Evolutionary conservation across 2,797 vertebrate species (phyloP), one percentile per base, ranked within the genome.

Genomic region (Tinamus major): DNA sequence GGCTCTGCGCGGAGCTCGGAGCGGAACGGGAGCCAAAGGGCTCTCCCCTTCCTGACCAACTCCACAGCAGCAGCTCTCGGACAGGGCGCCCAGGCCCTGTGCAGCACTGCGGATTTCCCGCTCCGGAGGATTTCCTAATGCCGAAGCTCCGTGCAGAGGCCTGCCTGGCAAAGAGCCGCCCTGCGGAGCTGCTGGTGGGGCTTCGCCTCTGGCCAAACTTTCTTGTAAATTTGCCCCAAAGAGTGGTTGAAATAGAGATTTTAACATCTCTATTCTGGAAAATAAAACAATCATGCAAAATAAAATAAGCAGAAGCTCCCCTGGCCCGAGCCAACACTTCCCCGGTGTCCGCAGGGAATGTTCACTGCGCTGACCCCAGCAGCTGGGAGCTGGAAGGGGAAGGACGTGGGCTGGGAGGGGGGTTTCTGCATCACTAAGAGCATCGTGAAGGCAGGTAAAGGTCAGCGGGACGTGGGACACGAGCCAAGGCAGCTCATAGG

Each of bases 61-160:
- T 6, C 0, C 0, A 1, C 33, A 68, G 41, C 14, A 53, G 58
- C 16, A 31, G 65, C 13, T 46, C 58, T 46, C 10, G 3, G 11
- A 56, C 55, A 59, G n/a, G 63, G 39, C 51, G 67, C 42, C 0
- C 0, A 69, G 69, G 58, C 58, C 23, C 13, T 1, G 3, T 1
- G 48, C 42, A 24, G 11, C 0, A 0, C 42, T 59, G 78, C 16
- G 17, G 17, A 44, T 44, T 44, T 44, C 42, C 42, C 18, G 8
- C 42, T 44, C 16, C 42, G 17, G 42, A 44, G 42, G 42, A 44
- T 44, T 44, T 44, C 37, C 70, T 42, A n/a, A 29, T 42, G 44
- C 31, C 63, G 53, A 39, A 75, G 69, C 24, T 56, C 55, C 31
- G n/a, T 14, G 65, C 56, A 44, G 55, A 86, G 90, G 19, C 5